phyloP scores from a whole-genome alignment of 2,888 invertebrate genomes.

The Anticlea derivata region DNA sequence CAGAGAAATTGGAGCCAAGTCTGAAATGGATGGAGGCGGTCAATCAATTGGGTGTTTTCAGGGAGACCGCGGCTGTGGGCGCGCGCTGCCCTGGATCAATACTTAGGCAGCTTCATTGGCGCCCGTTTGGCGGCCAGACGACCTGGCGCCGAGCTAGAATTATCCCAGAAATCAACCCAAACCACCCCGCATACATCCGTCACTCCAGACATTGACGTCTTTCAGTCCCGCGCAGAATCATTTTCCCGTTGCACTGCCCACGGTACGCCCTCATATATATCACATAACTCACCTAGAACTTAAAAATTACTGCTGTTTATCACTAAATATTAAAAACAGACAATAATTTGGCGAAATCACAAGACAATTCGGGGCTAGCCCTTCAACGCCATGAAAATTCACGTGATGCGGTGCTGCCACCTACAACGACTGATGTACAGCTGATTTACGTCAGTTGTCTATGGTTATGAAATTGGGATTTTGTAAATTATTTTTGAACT shows the following conservation, averaged over 20 bases:
- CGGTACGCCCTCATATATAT: conserved; percentile 39
- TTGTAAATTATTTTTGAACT: background rate
- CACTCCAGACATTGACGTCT: conserved; percentile 71
- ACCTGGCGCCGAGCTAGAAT: conserved; percentile 66
- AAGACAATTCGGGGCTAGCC: conserved; percentile 83
- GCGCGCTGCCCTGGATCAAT: conserved; percentile 64
- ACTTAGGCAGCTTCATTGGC: conserved; percentile 55
- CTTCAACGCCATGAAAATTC: conserved; percentile 85
- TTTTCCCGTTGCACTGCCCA: conserved; percentile 35
- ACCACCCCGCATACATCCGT: conserved; percentile 65
- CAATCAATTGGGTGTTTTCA: conserved; percentile 51
- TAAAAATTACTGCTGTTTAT: conserved; percentile 77
- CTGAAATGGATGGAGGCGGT: conserved; percentile 44
- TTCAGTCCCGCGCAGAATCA: conserved; percentile 72
- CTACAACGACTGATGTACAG: conserved; percentile 79
- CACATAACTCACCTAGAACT: conserved; percentile 73
- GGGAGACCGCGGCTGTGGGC: conserved; percentile 44
- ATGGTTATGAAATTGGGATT: conserved; percentile 47
- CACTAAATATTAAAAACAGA: conserved; percentile 76
- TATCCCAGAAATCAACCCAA: conserved; percentile 66
- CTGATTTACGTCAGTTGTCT: conserved; percentile 84
- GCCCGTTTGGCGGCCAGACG: conserved; percentile 68
- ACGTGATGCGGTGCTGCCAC: conserved; percentile 86
- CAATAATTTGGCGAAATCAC: conserved; percentile 81
- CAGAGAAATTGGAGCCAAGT: conserved; percentile 38